These are phyloP conservation scores for Engraulis encrasicolus DNA, from an alignment of 2,113 vertebrate species.

Conservation along the genomic window DNA sequence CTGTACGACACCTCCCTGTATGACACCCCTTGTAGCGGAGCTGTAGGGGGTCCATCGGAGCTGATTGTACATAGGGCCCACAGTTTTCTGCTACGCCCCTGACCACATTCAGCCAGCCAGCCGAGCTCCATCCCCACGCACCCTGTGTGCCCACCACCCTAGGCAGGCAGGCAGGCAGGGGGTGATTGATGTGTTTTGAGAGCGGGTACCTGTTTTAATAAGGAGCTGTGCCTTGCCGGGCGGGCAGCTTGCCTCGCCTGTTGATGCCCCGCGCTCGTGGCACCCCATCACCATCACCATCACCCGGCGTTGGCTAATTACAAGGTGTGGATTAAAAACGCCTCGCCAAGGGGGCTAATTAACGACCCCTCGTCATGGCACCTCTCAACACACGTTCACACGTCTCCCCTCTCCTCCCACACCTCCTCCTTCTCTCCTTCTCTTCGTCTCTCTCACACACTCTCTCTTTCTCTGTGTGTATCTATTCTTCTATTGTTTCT, in stretches of 20 bases:
- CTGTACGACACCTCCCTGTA: too few relatives aligned
- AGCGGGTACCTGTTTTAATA: slow-evolving; percentile 64
- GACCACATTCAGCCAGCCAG: too few relatives aligned
- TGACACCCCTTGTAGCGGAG: too few relatives aligned
- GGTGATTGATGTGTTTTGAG: slow-evolving; percentile 63
- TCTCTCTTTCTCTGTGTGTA: too few relatives aligned
- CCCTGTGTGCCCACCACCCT: too few relatives aligned
- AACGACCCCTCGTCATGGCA: slow-evolving; percentile 67
- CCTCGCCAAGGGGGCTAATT: slow-evolving; percentile 73
- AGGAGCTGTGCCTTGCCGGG: slow-evolving; percentile 52
- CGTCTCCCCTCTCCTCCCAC: slow-evolving; percentile 46
- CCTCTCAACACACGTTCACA: slow-evolving; percentile 65
- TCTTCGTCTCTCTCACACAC: slow-evolving; percentile 25
- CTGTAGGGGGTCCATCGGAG: too few relatives aligned
- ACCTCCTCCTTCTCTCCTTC: slow-evolving; percentile 51
- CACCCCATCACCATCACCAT: slow-evolving; percentile 66
- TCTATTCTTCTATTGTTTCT: too few relatives aligned
- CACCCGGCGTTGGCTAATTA: slow-evolving; percentile 73
- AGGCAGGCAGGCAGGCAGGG: too few relatives aligned
- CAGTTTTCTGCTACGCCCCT: too few relatives aligned
- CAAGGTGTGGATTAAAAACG: slow-evolving; percentile 73
- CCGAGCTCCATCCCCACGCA: too few relatives aligned
- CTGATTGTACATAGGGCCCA: too few relatives aligned
- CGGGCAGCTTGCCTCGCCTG: slow-evolving; percentile 46
- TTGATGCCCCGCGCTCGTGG: slow-evolving; percentile 54